Evolutionary conservation across 2,113 vertebrate species (phyloP).

Genomic region (Grammomys surdaster): DNA sequence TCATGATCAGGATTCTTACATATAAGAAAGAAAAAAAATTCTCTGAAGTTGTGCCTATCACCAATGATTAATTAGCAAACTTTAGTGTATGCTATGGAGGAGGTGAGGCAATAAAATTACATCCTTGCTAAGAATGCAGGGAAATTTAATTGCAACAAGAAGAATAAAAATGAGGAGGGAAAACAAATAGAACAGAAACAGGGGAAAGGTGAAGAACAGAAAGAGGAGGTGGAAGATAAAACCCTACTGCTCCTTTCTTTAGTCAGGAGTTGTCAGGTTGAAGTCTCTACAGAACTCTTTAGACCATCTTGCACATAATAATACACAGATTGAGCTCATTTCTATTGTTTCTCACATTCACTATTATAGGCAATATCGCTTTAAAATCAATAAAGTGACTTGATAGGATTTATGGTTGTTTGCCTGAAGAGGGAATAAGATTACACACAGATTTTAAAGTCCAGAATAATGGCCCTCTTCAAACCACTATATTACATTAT

Average conservation of each 20-base stretch:
- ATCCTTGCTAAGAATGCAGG: too few species aligned
- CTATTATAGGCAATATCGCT: not conserved
- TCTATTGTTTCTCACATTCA: not conserved
- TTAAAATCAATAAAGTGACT: not conserved
- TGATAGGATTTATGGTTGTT: not conserved
- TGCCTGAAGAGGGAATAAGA: not conserved
- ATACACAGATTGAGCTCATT: not conserved
- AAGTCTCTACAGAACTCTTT: not conserved
- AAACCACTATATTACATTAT: not conserved
- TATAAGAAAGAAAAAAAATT: too few species aligned
- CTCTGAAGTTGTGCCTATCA: not conserved
- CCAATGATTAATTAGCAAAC: not conserved
- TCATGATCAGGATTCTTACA: not conserved
- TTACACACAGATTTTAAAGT: not conserved
- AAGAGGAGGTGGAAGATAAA: not conserved
- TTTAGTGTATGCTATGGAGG: not conserved
- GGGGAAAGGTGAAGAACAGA: accelerated
- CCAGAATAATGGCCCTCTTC: not conserved
- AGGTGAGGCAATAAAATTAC: not conserved
- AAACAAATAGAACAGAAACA: not conserved
- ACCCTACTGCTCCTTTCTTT: not conserved
- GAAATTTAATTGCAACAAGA: not conserved
- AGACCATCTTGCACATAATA: not conserved
- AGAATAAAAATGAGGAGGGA: not conserved
- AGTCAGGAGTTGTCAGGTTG: not conserved